Percentiles rank a stretch among this genome's conserved stretches.
Evolutionary conservation across 2,888 invertebrate species (phyloP).

Genomic region (Drosophila pegasa): DNA sequence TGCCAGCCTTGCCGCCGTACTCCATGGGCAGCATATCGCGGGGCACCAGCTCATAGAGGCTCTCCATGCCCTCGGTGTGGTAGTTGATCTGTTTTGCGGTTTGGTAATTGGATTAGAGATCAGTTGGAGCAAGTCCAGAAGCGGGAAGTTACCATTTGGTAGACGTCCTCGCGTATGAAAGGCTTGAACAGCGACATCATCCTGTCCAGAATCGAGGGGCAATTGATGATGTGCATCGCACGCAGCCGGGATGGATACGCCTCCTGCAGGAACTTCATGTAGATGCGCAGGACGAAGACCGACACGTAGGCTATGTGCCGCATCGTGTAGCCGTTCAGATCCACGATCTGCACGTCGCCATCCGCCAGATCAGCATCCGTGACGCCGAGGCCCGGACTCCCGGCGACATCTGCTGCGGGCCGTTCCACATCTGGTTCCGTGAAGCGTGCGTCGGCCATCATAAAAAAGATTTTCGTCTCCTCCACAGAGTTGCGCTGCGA

Average conservation of each 20-base stretch:
- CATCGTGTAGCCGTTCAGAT: conserved; percentile 88
- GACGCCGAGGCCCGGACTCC: not conserved
- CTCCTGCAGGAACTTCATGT: conserved; percentile 89
- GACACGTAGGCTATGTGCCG: conserved; percentile 87
- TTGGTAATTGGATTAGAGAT: not conserved
- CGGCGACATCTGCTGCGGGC: conserved; percentile 32
- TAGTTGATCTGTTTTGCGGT: conserved; percentile 85
- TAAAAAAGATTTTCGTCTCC: conserved; percentile 77
- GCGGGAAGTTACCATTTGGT: conserved; percentile 86
- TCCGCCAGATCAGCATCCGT: conserved; percentile 86
- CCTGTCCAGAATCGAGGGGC: conserved; percentile 87
- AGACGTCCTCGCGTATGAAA: conserved; percentile 87
- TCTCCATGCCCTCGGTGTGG: conserved; percentile 86
- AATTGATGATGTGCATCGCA: conserved; percentile 89
- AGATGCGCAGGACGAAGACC: conserved; percentile 87
- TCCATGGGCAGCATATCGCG: conserved; percentile 87
- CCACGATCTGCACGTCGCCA: conserved; percentile 89
- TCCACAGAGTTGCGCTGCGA: conserved; percentile 70
- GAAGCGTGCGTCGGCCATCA: conserved; percentile 76
- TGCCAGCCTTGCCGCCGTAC: conserved; percentile 87
- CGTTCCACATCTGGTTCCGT: conserved; percentile 42
- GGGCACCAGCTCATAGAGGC: conserved; percentile 87
- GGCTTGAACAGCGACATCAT: conserved; percentile 87
- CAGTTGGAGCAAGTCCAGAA: too few relatives aligned
- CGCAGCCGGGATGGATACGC: conserved; percentile 88